Percentiles rank a stretch among this genome's conserved stretches.
Evolutionary conservation across 2,888 invertebrate species (phyloP).

Genomic region (Salticus scenicus): DNA sequence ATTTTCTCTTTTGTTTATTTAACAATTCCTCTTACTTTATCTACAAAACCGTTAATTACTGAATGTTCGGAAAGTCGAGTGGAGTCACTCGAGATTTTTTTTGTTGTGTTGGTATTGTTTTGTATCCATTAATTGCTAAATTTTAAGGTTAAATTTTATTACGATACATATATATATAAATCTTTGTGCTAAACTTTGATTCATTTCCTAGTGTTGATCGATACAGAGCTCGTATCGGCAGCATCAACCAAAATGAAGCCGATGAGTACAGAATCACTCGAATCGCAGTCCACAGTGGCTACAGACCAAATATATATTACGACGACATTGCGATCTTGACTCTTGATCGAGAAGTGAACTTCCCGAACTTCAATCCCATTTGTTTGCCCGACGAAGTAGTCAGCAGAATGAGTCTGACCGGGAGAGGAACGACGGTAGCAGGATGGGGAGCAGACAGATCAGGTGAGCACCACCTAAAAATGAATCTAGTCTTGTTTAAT

Average conservation of each 20-base stretch:
- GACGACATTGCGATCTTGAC: conserved; percentile 47
- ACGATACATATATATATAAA: too few relatives aligned
- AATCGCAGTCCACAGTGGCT: conserved; percentile 8
- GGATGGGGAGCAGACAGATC: conserved; percentile 40
- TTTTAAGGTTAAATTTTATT: too few relatives aligned
- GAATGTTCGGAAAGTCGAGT: too few relatives aligned
- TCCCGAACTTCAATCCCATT: conserved; percentile 17
- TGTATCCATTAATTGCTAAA: too few relatives aligned
- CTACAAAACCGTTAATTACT: too few relatives aligned
- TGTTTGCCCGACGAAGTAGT: conserved; percentile 19
- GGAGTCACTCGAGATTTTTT: too few relatives aligned
- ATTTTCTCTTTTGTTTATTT: too few relatives aligned
- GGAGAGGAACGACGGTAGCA: conserved; percentile 27
- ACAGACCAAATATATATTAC: neutral
- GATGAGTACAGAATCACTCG: neutral
- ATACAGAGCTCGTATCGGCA: neutral
- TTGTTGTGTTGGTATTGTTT: too few relatives aligned
- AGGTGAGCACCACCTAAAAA: neutral
- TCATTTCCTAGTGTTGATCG: neutral
- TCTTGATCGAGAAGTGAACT: neutral
- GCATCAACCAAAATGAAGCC: neutral
- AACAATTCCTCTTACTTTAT: too few relatives aligned
- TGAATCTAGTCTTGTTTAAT: too few relatives aligned
- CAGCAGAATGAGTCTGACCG: neutral
- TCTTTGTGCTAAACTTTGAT: neutral